Evolutionary conservation across 2,113 vertebrate genomes (phyloP), one percentile per base, ranked within the genome.

Genomic region (Tragelaphus imberbis): DNA sequence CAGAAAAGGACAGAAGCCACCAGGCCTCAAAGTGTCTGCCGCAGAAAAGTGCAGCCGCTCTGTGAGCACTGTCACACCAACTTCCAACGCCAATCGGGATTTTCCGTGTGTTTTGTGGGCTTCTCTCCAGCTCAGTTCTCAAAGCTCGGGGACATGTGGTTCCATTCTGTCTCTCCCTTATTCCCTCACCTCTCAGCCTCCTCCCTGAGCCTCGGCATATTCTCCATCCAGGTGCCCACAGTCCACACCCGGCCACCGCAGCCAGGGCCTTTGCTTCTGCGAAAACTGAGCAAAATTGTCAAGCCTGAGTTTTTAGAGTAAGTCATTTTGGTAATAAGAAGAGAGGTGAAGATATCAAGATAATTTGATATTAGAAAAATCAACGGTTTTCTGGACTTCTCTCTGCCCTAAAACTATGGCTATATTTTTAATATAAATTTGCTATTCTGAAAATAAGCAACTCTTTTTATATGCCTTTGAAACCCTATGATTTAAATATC

Each of bases 41-140:
- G 2, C 82, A 91, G 25, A 9, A 44, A 44, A 2, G 51, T 0
- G 2, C 0, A 6, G 30, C 21, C 16, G 3, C 3, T 15, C 47
- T 6, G 9, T 0, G 25, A 44, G 8, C 3, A 0, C 1, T 2
- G 27, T 5, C 12, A 51, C 47, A 3, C 47, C 30, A 12, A 2
- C 81, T 63, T 51, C 23, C 53, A 23, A 2, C 4, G 9, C 56
- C 27, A 13, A 11, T 6, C 11, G 19, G 13, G 6, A 14, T 1
- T 4, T 19, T 2, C 9, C 65, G 1, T 1, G 8, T 33, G 40
- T 27, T 71, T 7, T 40, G 13, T 1, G 17, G 3, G 28, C 5
- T 0, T 53, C 6, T 23, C 30, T 15, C 56, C 25, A 5, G 5
- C 4, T 15, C 12, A 12, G 2, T n/a, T 14, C 51, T 13, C 36